A percentile compares a stretch with the other conserved stretches of the same genome.
These are phyloP conservation scores for Vanacampus margaritifer DNA, from an alignment of 2,113 vertebrate genomes.

Conservation along the genomic window DNA sequence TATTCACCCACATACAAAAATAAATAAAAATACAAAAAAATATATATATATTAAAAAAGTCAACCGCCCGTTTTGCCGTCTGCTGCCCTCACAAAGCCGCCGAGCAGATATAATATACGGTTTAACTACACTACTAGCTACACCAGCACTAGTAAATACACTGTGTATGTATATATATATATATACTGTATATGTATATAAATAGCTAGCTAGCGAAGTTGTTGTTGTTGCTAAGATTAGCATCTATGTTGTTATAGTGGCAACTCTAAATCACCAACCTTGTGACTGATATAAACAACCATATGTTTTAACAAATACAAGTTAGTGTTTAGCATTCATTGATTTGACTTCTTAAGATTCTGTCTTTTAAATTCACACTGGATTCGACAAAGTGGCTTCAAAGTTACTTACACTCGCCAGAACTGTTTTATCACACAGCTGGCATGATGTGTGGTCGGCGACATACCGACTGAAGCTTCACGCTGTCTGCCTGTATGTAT, in stretches of 20 bases:
- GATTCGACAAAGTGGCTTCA: background rate
- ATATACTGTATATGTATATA: too few species aligned
- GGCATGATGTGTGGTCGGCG: constrained; percentile 1
- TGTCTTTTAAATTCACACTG: background rate
- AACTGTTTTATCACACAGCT: constrained; percentile 3
- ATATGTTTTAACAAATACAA: background rate
- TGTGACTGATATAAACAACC: background rate
- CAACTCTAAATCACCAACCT: too few species aligned
- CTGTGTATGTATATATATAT: too few species aligned
- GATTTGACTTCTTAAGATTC: background rate
- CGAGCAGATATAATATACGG: too few species aligned
- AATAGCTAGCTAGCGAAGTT: background rate
- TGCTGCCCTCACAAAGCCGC: background rate
- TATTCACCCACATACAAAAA: too few species aligned
- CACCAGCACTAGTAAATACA: too few species aligned
- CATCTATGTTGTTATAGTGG: too few species aligned
- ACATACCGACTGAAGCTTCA: constrained; percentile 1
- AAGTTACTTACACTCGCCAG: background rate
- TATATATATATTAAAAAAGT: too few species aligned
- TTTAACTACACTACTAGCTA: too few species aligned
- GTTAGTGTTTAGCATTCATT: background rate
- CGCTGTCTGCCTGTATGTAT: background rate
- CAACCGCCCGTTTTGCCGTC: background rate
- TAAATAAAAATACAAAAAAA: too few species aligned
- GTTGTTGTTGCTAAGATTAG: background rate